Percentiles rank a stretch among this genome's conserved stretches.
Evolutionary conservation across 2,113 vertebrate species (phyloP).

Genomic region (Sinocyclocheilus grahami): DNA sequence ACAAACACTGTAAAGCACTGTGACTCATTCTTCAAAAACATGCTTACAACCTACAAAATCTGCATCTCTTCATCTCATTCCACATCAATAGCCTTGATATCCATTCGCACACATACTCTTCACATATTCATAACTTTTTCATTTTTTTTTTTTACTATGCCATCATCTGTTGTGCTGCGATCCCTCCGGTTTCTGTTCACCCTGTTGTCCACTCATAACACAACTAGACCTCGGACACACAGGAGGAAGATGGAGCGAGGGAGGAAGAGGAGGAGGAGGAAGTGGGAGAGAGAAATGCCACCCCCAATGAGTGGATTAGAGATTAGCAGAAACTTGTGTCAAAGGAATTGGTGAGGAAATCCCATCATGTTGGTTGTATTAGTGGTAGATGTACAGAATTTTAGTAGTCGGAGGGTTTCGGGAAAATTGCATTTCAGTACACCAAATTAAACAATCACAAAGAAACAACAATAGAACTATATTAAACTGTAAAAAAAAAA

Average conservation of each 20-base stretch:
- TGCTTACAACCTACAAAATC: constrained; percentile 16
- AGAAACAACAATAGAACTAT: no score
- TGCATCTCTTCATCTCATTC: constrained; percentile 44
- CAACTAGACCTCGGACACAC: constrained; percentile 72
- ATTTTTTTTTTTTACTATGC: constrained; percentile 50
- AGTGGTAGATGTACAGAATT: constrained; percentile 55
- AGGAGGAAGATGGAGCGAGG: constrained; percentile 66
- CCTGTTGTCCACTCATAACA: constrained; percentile 60
- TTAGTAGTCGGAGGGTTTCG: constrained; percentile 7
- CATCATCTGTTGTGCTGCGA: constrained; percentile 61
- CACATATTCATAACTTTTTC: constrained; percentile 63
- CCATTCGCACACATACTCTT: constrained; percentile 46
- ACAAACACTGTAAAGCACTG: neutral
- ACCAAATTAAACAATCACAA: neutral
- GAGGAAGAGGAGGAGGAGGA: constrained; percentile 64
- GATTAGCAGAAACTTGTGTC: constrained; percentile 74
- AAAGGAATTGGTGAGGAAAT: constrained; percentile 75
- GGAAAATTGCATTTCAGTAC: constrained; percentile 47
- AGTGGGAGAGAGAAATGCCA: constrained; percentile 76
- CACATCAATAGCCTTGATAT: constrained; percentile 22
- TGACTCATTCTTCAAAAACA: constrained; percentile 20
- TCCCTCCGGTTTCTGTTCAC: constrained; percentile 55
- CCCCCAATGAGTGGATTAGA: constrained; percentile 80
- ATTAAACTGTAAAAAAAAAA: neutral
- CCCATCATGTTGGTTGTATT: constrained; percentile 52